Evolutionary conservation across 2,113 vertebrate genomes (phyloP).

Genomic region (Monopterus albus): DNA sequence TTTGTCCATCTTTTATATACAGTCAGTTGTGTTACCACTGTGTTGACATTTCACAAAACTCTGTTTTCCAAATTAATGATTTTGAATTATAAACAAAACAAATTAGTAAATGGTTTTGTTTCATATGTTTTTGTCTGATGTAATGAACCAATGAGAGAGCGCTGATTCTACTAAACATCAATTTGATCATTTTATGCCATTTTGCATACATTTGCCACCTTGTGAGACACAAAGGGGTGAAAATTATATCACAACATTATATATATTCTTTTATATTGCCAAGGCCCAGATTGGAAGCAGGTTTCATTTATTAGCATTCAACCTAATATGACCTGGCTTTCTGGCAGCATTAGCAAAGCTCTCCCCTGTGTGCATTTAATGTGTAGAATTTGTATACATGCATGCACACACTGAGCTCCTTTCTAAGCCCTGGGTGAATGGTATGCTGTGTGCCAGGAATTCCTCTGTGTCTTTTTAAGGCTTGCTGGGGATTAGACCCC

Average conservation of each 20-base stretch:
- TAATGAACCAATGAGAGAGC: background rate
- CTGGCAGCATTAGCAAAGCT: constrained; percentile 5
- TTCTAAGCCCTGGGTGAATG: constrained; percentile 80
- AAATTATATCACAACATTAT: no score
- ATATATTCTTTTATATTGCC: background rate
- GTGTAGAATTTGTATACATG: constrained; percentile 13
- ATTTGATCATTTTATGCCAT: background rate
- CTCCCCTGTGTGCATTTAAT: background rate
- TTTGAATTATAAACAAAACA: background rate
- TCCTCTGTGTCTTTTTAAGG: constrained; percentile 77
- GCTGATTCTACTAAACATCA: background rate
- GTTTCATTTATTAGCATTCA: constrained; percentile 9
- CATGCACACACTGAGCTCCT: constrained; percentile 56
- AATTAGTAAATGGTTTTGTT: background rate
- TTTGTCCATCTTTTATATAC: no score
- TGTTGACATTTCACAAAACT: background rate
- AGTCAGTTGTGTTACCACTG: no score
- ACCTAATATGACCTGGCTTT: constrained; percentile 24
- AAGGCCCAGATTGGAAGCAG: background rate
- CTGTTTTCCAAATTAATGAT: background rate
- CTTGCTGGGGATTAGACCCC: constrained; percentile 77
- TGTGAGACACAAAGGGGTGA: background rate
- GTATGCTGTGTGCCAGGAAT: constrained; percentile 78
- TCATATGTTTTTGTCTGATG: background rate
- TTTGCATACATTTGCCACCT: no score